phyloP scores from a whole-genome alignment of 1,140 invertebrate genomes.

The Cotesia glomerata region DNA sequence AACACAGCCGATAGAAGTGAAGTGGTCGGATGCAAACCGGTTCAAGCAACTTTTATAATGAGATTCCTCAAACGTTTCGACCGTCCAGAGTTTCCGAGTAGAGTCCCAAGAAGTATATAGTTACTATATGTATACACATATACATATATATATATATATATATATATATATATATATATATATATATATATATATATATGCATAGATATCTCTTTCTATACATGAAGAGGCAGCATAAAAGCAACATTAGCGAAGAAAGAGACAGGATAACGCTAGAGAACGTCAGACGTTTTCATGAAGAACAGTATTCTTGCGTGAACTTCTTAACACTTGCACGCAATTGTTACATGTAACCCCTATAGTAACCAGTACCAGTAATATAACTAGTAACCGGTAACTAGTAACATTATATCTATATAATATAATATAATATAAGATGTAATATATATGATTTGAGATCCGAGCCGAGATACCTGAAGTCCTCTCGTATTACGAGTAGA shows the following conservation, averaged over 20 bases:
- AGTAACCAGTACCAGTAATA: too few relatives aligned
- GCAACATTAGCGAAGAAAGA: conserved; percentile 1
- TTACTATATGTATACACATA: neutral
- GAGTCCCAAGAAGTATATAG: neutral
- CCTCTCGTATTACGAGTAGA: too few relatives aligned
- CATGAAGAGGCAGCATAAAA: neutral
- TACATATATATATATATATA: neutral
- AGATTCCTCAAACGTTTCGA: conserved; percentile 43
- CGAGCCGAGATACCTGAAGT: too few relatives aligned
- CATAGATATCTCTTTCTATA: neutral
- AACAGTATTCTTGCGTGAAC: conserved; percentile 27
- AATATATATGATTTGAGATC: too few relatives aligned
- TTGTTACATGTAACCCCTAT: neutral
- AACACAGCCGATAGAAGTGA: conserved; percentile 23
- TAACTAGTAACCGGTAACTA: too few relatives aligned
- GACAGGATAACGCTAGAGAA: conserved; percentile 2
- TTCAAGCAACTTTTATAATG: conserved; percentile 49
- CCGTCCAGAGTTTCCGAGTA: neutral
- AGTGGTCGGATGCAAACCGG: conserved; percentile 43
- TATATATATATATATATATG: neutral
- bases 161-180: neutral
- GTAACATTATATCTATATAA: too few relatives aligned
- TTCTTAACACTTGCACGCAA: conserved; percentile 21
- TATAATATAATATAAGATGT: too few relatives aligned
- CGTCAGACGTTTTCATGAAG: conserved; percentile 34